phyloP scores from a whole-genome alignment of 2,113 vertebrate species.

The Ophiodon elongatus region DNA sequence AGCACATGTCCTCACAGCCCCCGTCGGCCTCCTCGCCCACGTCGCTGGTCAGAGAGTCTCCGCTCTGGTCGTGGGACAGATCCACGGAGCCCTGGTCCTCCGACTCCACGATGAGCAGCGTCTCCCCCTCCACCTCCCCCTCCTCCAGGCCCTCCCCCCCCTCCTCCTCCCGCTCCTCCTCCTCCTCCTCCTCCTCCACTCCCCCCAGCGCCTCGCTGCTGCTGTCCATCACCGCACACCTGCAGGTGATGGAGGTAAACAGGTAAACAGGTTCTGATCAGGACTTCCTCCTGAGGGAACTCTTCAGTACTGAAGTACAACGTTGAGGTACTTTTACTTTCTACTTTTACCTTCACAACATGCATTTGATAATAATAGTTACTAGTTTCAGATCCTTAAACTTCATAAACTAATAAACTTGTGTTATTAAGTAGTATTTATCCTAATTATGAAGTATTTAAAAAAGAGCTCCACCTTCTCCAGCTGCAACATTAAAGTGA shows the following conservation, averaged over 20 bases:
- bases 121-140: constrained; percentile 97
- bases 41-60: constrained; percentile 96
- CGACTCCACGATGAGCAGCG: constrained; percentile 94
- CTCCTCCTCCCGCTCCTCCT: constrained; percentile 92
- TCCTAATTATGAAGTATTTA: too few relatives aligned
- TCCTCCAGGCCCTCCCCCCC: constrained; percentile 97
- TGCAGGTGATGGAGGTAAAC: too few relatives aligned
- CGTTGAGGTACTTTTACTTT: too few relatives aligned
- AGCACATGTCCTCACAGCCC: constrained; percentile 92
- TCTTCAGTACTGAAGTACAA: too few relatives aligned
- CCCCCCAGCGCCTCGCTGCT: constrained; percentile 83
- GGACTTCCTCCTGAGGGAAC: too few relatives aligned
- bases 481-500: too few relatives aligned
- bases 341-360: too few relatives aligned
- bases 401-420: too few relatives aligned
- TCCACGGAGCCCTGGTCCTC: constrained; percentile 97
- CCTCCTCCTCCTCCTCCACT: constrained; percentile 91
- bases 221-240: constrained; percentile 86
- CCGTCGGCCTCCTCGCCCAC: constrained; percentile 87
- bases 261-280: neutral
- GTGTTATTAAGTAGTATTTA: too few relatives aligned
- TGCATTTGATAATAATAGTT: too few relatives aligned
- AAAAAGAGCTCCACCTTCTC: too few relatives aligned
- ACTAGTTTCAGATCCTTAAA: too few relatives aligned
- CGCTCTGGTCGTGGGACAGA: constrained; percentile 96